phyloP scores from a whole-genome alignment of 2,888 invertebrate genomes.

The Eupithecia inturbata region DNA sequence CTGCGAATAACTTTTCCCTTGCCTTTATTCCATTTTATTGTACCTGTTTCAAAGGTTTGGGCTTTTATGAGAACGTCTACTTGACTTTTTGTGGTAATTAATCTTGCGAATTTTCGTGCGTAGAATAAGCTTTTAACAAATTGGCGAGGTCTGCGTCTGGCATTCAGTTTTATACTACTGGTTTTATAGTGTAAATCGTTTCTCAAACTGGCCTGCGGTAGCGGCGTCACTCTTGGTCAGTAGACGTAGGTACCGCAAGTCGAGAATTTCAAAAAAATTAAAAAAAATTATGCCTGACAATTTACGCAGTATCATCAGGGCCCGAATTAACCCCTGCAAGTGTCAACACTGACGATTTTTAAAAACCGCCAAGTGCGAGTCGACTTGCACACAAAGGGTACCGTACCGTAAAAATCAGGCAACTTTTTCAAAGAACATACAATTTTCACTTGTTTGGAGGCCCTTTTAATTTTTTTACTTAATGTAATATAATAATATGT shows the following conservation, averaged over 20 bases:
- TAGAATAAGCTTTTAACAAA: neutral
- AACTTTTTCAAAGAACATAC: too few species aligned
- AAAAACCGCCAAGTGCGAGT: too few species aligned
- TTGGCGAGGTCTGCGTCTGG: neutral
- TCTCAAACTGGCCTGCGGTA: neutral
- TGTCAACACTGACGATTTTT: too few species aligned
- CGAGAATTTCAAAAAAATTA: neutral
- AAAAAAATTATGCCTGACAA: too few species aligned
- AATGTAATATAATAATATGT: too few species aligned
- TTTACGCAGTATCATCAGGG: neutral
- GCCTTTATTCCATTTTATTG: neutral
- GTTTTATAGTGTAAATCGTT: neutral
- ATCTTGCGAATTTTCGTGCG: neutral
- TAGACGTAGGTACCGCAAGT: neutral
- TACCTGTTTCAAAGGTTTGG: neutral
- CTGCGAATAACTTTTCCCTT: neutral
- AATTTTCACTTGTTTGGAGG: too few species aligned
- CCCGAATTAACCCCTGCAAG: neutral
- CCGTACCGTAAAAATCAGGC: too few species aligned
- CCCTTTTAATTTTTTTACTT: too few species aligned
- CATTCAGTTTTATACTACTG: neutral
- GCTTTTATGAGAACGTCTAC: neutral
- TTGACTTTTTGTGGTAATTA: constrained; percentile 1
- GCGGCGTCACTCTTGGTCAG: neutral
- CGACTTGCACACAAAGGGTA: too few species aligned